Evolutionary conservation across 2,888 invertebrate genomes (phyloP), one percentile per base, ranked within the genome.

Genomic region (Nomada flava): DNA sequence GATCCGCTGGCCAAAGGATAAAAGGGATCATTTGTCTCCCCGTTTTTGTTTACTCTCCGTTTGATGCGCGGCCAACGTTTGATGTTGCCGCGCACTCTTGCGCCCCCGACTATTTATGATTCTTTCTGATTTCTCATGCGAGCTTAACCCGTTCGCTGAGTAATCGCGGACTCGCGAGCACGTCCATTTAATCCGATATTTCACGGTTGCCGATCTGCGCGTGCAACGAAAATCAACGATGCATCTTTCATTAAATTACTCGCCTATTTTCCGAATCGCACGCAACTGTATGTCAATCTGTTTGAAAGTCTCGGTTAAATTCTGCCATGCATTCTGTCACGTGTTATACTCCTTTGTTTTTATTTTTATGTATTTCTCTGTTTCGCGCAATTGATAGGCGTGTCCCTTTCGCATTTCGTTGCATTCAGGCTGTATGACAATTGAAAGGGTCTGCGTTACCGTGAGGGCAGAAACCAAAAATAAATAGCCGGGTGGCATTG

Each of bases 41-140:
- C n/a, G 23, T 57, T 76, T 76, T 69, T 63, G 13, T 29, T 57
- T 36, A 62, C 36, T 18, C 23, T 2, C 9, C 13, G 36, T 20
- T 44, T 26, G 9, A 63, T 42, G n/a, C 29, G 13, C 7, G 18
- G 68, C 47, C 7, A 52, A 15, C 68, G 67, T 68, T 29, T 53
- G 26, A 68, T 15, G 13, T n/a, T 18, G 20, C 59, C 47, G 13
- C 44, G n/a, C 29, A 5, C 70, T 60, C 53, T 75, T 20, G 20
- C 26, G 15, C 18, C 65, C 26, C 20, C 3, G 9, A n/a, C 7
- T 44, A n/a, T 69, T 67, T 60, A 47, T 50, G 67, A 62, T 47
- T n/a, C 50, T 65, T 59, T 65, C 65, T 36, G 59, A 36, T 76
- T 76, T 52, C 57, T 63, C 63, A 42, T 53, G 69, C 50, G 29